Evolutionary conservation across 2,113 vertebrate genomes (phyloP), one percentile per base, ranked within the genome.

Genomic region (Daphoenositta chrysoptera): DNA sequence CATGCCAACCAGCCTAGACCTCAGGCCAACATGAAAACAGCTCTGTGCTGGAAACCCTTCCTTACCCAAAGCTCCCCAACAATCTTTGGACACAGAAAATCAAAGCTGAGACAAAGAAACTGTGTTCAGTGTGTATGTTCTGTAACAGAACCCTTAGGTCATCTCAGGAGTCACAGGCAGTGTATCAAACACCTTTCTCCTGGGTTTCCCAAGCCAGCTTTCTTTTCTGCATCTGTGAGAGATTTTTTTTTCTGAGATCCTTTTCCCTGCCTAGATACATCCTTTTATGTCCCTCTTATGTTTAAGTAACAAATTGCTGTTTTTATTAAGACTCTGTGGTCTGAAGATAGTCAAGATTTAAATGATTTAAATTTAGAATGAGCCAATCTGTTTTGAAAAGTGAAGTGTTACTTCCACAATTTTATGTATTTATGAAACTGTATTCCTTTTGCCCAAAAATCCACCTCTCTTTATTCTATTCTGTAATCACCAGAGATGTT

Each of bases 21-120:
- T 91, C 56, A 78, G 79, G 54, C 79, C 88, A 70, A 56, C 33
- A 50, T 86, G 71, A 80, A 76, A 77, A 73, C 68, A 69, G 24
- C 69, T 64, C 66, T 88, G n/a, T 88, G n/a, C 64, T 80, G 42
- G 70, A 88, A 91, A 63, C 30, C 11, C 45, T 53, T 79, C 57
- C 82, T 76, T 85, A 87, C 61, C 78, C 44, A 93, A 72, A 90
- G 65, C 78, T 93, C 39, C 30, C 40, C 37, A 64, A 39, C 57
- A 82, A 26, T 60, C 73, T 79, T 44, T 90, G 82, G 94, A 69
- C 70, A 72, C 21, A 61, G 30, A 83, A 79, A 91, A 96, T 91
- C 70, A 93, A 97, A 95, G 72, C 47, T 72, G 87, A 84, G 92
- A 63, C 80, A 72, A 76, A 96, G 65, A 76, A 95, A 85, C 56